Base-by-base conservation (phyloP, 2,113 vertebrate species). In the Corvus hawaiiensis region DNA sequence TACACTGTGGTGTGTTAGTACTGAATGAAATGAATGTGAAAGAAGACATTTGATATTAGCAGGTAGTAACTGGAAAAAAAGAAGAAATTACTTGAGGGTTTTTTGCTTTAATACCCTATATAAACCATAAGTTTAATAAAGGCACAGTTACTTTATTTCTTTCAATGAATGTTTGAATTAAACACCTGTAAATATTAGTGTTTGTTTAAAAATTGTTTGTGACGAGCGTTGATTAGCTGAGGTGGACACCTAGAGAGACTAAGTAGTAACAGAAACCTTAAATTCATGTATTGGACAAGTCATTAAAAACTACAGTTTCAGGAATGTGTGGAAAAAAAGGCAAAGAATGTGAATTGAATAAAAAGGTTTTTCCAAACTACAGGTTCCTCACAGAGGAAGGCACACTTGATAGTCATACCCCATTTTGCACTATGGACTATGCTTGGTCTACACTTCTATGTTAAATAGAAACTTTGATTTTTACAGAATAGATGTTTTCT, bases 91-190 rank as follows among this genome's bases (percentile, higher is more conserved):
- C 10, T 55, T 51, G 30, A 13, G 2, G 0, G 0, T 0, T 4
- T 61, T 81, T 82, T 84, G 7, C 71, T 91, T 88, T 82, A 83
- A 35, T 73, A 79, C 37, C 27, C 2, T 37, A 1, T 71, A 88
- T 71, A 92, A 90, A 77, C 4, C n/a, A 7, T 26, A 66, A 54
- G 24, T 82, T 90, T 85, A 73, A 73, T 85, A 71, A 85, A 71
- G 67, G 12, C 46, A 62, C 15, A 28, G 39, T 78, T 79, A 44
- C 13, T 76, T 37, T 63, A 16, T 92, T 94, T 82, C n/a, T 83
- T 82, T 90, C n/a, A 49, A 77, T 87, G 32, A 75, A 41, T 76
- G 30, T 69, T 77, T 83, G 81, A 84, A 16, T 80, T 90, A 69
- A 88, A 78, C 32, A 72, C 17, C 37, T 87, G 33, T 75, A 88